A percentile compares a stretch with the other conserved stretches of the same genome.
Conservation (phyloP, 2,888 invertebrate genomes). For the Metellina segmentata region DNA sequence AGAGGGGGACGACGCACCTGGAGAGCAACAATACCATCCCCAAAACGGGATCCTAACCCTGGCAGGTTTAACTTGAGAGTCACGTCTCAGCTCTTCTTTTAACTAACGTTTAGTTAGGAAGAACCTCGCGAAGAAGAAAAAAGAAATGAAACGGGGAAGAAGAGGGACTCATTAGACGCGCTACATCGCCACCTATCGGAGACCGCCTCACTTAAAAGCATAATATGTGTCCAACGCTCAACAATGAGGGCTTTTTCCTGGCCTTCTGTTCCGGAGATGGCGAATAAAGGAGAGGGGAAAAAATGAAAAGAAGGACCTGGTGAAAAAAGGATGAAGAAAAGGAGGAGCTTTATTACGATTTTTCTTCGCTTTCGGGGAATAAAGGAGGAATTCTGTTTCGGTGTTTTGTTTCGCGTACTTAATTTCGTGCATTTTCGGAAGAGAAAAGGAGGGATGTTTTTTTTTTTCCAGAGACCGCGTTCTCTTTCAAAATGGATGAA, state of each 20-base stretch:
- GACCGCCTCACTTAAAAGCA: slow-evolving; percentile 56
- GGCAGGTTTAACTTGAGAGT: slow-evolving; percentile 35
- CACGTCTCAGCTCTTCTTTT: slow-evolving; percentile 59
- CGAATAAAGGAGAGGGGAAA: slow-evolving; percentile 10
- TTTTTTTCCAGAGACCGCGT: slow-evolving; percentile 4
- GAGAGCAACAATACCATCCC: neutral
- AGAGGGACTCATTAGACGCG: slow-evolving; percentile 61
- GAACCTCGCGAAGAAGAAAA: slow-evolving; percentile 28
- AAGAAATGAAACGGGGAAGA: slow-evolving; percentile 20
- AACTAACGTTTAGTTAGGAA: slow-evolving; percentile 26
- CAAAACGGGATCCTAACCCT: slow-evolving; percentile 16
- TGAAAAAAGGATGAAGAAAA: neutral
- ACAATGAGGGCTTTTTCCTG: slow-evolving; percentile 48
- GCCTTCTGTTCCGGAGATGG: neutral
- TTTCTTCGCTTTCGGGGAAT: slow-evolving; percentile 36
- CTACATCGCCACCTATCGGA: slow-evolving; percentile 59
- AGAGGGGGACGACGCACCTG: neutral
- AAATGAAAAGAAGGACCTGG: slow-evolving; percentile 11
- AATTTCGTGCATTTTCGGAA: slow-evolving; percentile 41
- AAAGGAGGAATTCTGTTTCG: slow-evolving; percentile 34
- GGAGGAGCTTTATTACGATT: slow-evolving; percentile 58
- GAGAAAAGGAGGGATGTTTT: slow-evolving; percentile 5
- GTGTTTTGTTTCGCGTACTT: slow-evolving; percentile 59
- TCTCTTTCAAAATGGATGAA: slow-evolving; percentile 14
- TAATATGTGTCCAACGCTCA: slow-evolving; percentile 50